phyloP scores from a whole-genome alignment of 1,140 invertebrate genomes.

The Rhopalosiphum maidis region DNA sequence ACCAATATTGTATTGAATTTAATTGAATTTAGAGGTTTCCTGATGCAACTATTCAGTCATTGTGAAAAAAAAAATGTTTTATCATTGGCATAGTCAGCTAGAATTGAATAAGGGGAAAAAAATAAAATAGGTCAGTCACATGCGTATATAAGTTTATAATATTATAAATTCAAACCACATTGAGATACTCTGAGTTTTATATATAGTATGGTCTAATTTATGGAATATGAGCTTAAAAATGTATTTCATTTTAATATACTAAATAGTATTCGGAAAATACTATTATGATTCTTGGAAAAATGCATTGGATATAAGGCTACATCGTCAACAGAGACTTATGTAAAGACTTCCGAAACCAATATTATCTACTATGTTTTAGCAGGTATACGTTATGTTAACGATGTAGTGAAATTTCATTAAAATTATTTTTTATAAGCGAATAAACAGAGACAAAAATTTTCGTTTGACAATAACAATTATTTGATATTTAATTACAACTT shows the following conservation, averaged over 20 bases:
- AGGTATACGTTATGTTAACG: too few species aligned
- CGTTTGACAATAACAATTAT: too few species aligned
- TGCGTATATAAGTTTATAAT: neutral
- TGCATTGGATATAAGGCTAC: neutral
- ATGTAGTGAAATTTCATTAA: too few species aligned
- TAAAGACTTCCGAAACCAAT: too few species aligned
- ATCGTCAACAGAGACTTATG: neutral
- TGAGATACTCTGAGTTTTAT: neutral
- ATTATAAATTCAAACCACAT: neutral
- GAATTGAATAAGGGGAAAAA: neutral
- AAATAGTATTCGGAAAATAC: neutral
- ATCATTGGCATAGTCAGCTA: neutral
- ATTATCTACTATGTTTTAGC: too few species aligned
- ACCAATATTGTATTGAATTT: constrained; percentile 1
- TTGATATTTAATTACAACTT: too few species aligned
- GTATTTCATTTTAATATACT: neutral
- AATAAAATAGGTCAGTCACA: neutral
- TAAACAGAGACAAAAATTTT: too few species aligned
- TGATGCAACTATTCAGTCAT: neutral
- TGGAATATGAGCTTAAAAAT: neutral
- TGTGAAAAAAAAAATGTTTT: neutral
- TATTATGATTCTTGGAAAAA: neutral
- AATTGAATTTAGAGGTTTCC: neutral
- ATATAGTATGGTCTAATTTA: neutral
- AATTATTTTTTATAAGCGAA: too few species aligned